Percentiles rank a stretch among this genome's conserved stretches.
These are phyloP conservation scores for Myripristis jacobus DNA, from an alignment of 2,797 vertebrate genomes.

Conservation along the genomic window DNA sequence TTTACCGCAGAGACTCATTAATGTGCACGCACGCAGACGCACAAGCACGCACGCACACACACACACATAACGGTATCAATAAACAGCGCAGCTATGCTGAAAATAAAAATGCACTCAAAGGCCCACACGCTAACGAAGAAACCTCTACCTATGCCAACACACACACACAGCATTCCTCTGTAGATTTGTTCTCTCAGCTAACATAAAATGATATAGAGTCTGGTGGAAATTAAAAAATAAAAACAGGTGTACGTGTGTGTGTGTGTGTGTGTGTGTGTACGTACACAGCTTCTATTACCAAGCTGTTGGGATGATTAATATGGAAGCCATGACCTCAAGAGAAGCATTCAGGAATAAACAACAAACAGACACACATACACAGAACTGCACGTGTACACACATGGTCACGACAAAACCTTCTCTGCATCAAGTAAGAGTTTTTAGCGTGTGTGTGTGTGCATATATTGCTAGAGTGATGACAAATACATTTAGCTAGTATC, in stretches of 20 bases:
- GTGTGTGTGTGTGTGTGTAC: not conserved
- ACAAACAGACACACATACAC: not conserved
- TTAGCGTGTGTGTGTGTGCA: conserved; percentile 1
- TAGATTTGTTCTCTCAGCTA: not conserved
- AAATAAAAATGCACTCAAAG: not conserved
- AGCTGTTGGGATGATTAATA: conserved; percentile 38
- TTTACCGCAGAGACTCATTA: conserved; percentile 47
- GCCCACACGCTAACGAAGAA: conserved; percentile 17
- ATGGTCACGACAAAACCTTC: conserved; percentile 39
- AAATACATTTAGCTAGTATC: conserved; percentile 26
- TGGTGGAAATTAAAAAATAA: conserved; percentile 4
- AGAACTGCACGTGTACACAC: conserved; percentile 3
- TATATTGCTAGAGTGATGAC: conserved; percentile 10
- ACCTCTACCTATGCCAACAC: conserved; percentile 8
- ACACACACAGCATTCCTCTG: conserved; percentile 1
- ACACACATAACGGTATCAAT: no score
- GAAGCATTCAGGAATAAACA: not conserved
- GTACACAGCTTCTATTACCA: conserved; percentile 24
- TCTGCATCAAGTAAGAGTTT: conserved; percentile 12
- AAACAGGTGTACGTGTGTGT: not conserved
- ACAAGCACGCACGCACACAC: not conserved
- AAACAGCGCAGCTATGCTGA: no score
- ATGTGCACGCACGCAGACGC: conserved; percentile 6
- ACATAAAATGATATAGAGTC: not conserved
- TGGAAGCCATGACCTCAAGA: conserved; percentile 25